Conservation (phyloP, 2,113 vertebrate species). For the Zeus faber region DNA sequence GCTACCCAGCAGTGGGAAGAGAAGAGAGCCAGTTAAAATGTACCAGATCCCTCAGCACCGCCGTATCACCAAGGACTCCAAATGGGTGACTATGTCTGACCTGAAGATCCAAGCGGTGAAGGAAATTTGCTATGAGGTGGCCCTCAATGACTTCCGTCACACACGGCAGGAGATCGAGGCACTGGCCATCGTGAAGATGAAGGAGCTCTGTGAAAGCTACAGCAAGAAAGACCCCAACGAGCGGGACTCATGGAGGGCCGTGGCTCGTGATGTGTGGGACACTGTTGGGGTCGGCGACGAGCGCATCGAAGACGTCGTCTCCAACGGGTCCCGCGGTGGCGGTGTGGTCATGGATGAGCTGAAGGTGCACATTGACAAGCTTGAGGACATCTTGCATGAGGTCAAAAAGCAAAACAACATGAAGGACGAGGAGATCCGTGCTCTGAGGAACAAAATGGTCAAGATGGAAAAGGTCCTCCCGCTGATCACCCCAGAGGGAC, state of each 20-base stretch:
- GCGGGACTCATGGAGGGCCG: slow-evolving; percentile 93
- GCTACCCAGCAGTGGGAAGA: slow-evolving; percentile 98
- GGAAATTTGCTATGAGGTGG: slow-evolving; percentile 98
- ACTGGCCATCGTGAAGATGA: slow-evolving; percentile 98
- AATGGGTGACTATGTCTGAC: slow-evolving; percentile 98
- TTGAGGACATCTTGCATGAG: slow-evolving; percentile 96
- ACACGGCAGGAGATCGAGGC: slow-evolving; percentile 97
- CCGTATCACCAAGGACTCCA: slow-evolving; percentile 95
- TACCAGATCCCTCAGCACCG: slow-evolving; percentile 96
- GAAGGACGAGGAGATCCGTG: slow-evolving; percentile 97
- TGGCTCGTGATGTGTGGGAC: slow-evolving; percentile 97
- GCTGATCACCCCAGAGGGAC: slow-evolving; percentile 81
- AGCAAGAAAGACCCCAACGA: slow-evolving; percentile 97
- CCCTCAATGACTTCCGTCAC: slow-evolving; percentile 96
- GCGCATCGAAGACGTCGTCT: slow-evolving; percentile 86
- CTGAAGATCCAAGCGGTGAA: slow-evolving; percentile 99
- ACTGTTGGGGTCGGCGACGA: slow-evolving; percentile 96
- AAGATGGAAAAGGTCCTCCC: slow-evolving; percentile 98
- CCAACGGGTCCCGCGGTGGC: slow-evolving; percentile 70
- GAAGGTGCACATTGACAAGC: slow-evolving; percentile 94
- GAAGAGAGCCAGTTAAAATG: slow-evolving; percentile 94
- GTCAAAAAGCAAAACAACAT: slow-evolving; percentile 98
- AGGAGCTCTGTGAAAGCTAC: slow-evolving; percentile 93
- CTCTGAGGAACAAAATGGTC: slow-evolving; percentile 93
- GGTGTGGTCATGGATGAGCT: slow-evolving; percentile 89